Base-by-base conservation (phyloP, 2,113 vertebrate genomes). In the Nothocercus nigrocapillus region DNA sequence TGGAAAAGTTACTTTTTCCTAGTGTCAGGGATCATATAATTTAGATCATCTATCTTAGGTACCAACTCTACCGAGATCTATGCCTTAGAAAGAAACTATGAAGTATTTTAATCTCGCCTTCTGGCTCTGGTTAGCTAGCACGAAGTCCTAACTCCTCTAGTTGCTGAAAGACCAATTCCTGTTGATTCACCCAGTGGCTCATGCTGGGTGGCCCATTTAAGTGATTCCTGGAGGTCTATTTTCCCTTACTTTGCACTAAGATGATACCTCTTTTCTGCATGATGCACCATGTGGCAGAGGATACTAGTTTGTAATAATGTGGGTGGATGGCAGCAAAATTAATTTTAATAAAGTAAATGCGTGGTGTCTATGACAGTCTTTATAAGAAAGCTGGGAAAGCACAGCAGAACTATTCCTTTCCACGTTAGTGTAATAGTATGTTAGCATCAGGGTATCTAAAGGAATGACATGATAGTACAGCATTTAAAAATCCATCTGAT, bases 401-500 rank as follows among this genome's bases (percentile, higher is more conserved):
- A 89, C 7, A 86, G 24, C 36, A 78, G 56, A 74, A 59, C 25
- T 69, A 61, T 56, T 89, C 68, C 38, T 82, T 72, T 86, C 45
- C 61, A 79, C 2, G 2, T 19, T 24, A 68, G 19, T 51, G 44
- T n/a, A 83, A 36, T 6, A 2, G 5, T 20, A 11, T 49, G 63
- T 75, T n/a, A 68, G 38, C 53, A 82, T 66, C 59, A 77, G 58
- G 18, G 7, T 68, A 68, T 66, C 45, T 59, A 72, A 83, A 84
- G 45, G 56, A 91, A 79, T 0, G 5, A 80, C 79, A 82, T 44
- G 2, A 44, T 38, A 83, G 42, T 30, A 85, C 13, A 47, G 27
- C 36, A 62, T 56, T 75, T 85, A 76, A 87, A 93, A 89, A 59
- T 44, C 14, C 69, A 93, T 87, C 66, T 84, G 82, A 87, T n/a